These are phyloP conservation scores for Synanceia verrucosa DNA, from an alignment of 2,797 vertebrate species.

Conservation along the genomic window DNA sequence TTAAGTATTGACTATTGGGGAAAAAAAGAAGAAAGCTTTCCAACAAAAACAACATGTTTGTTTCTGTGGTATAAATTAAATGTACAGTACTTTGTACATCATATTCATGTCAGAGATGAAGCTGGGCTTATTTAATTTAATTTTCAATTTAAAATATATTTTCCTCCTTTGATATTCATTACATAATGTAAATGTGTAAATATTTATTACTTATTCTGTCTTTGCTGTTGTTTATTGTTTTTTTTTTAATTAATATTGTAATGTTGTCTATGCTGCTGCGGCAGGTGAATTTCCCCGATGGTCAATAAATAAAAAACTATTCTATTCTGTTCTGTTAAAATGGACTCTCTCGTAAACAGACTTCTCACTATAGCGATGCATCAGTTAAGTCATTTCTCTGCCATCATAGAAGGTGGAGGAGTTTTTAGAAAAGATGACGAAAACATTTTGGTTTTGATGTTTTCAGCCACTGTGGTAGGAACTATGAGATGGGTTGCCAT, in stretches of 20 bases:
- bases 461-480: neutral
- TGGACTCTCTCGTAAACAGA: neutral
- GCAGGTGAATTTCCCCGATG: too few relatives aligned
- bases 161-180: too few relatives aligned
- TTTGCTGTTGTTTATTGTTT: too few relatives aligned
- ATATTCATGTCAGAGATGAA: slow-evolving; percentile 3
- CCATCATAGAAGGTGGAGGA: neutral
- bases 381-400: neutral
- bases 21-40: neutral
- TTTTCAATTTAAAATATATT: too few relatives aligned
- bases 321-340: too few relatives aligned
- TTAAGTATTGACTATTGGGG: neutral
- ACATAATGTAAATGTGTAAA: too few relatives aligned
- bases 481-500: neutral
- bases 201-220: too few relatives aligned
- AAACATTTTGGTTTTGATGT: neutral
- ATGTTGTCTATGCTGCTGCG: too few relatives aligned
- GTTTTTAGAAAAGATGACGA: neutral
- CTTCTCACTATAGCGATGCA: neutral
- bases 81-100: neutral
- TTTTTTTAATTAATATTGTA: too few relatives aligned
- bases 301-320: too few relatives aligned
- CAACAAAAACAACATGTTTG: slow-evolving; percentile 2
- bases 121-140: too few relatives aligned
- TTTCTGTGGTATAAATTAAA: neutral